Base-by-base conservation (phyloP, 2,888 invertebrate genomes). In the Physocephala rufipes region DNA sequence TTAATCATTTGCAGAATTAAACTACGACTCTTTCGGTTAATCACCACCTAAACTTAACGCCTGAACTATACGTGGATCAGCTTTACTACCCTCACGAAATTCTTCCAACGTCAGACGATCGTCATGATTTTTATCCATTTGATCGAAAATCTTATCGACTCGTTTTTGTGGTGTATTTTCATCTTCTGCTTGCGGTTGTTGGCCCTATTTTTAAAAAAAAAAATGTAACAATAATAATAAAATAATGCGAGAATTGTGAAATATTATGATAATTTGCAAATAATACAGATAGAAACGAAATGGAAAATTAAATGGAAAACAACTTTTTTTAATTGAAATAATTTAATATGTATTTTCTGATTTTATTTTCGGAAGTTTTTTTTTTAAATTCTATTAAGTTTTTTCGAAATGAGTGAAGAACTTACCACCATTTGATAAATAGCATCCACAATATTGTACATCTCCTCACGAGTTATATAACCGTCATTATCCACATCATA, bases 41-140 rank as follows among this genome's bases (percentile, higher is more conserved):
- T 91, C 90, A 80, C 90, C 90, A 76, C 94, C 94, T 76, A 95
- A 88, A 28, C 93, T 93, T 72, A 97, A 89, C 53, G 97, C 97
- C 87, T 97, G 97, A 58, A 97, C 96, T 84, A 98, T 98, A 85
- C 96, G 91, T 15, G 97, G 97, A 87, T 97, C 97, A 59, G 96
- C 96, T 88, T 97, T 97, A 87, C 96, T 96, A 77, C 97, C 97
- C 88, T 97, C 97, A 81, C 96, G 92, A 89, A 97, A 97, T 87
- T 98, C 97, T 82, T 98, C 98, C 79, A 97, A 89, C 59, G 97
- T 97, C 79, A 98, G 89, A 80, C 94, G 92, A 87, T 97, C 96
- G 87, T 98, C 97, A 87, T 97, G 96, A 86, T 98, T 97, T 89
- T 94, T 97, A 88, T 98, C 97, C 97, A 97, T 96, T 86, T 97